These are phyloP conservation scores for Grammomys dolichurus DNA, from an alignment of 2,113 vertebrate genomes.

Conservation along the genomic window DNA sequence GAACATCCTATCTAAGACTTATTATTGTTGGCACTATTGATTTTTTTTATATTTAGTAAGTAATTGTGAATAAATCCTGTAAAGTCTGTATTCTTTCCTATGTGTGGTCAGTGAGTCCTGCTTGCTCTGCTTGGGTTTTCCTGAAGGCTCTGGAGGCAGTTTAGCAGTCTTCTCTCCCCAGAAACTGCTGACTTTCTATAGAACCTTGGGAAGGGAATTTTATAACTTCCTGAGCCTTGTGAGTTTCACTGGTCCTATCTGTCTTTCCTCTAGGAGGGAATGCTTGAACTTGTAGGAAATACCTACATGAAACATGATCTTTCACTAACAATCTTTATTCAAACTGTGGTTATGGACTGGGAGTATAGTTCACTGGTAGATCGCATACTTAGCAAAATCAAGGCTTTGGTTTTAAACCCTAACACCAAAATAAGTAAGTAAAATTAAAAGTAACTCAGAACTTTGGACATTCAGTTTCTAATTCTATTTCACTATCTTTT, in stretches of 20 bases:
- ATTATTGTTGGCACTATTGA: neutral
- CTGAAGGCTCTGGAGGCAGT: neutral
- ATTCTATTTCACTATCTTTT: conserved; percentile 16
- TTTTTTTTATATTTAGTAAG: neutral
- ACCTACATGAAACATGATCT: neutral
- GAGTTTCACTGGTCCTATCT: neutral
- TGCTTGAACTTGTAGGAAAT: neutral
- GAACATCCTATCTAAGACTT: neutral
- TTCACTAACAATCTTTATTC: neutral
- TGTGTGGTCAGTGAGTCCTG: neutral
- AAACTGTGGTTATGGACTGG: neutral
- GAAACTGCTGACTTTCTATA: neutral
- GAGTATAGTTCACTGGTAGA: neutral
- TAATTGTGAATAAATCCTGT: neutral
- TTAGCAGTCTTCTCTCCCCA: neutral
- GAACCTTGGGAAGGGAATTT: neutral
- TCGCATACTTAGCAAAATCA: neutral
- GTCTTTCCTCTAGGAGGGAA: neutral
- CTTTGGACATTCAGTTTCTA: conserved; percentile 33
- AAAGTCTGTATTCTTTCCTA: conserved; percentile 7
- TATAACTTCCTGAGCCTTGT: neutral
- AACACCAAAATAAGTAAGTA: neutral
- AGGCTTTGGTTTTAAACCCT: neutral
- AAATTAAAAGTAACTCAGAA: neutral
- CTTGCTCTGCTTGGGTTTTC: conserved; percentile 3